Percentiles rank a stretch among this genome's conserved stretches.
Conservation (phyloP, 2,888 invertebrate genomes). For the Lampropteryx suffumata region DNA sequence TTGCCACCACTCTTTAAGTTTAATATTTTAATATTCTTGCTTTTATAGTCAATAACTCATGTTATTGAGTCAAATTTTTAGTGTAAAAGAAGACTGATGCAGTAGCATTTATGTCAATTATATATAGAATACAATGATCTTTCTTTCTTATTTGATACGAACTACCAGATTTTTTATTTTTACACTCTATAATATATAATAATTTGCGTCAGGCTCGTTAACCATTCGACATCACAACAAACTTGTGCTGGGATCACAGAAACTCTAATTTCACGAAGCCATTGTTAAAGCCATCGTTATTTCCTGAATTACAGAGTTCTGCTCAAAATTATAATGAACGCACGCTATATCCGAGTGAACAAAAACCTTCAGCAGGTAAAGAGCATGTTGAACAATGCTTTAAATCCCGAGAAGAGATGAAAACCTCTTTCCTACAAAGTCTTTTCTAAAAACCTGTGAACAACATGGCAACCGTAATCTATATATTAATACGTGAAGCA, state of each 20-base stretch:
- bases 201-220: too few species aligned
- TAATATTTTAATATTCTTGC: too few species aligned
- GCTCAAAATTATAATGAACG: slow-evolving; percentile 22
- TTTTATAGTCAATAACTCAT: too few species aligned
- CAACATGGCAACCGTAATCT: background rate
- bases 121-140: too few species aligned
- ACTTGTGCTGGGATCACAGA: background rate
- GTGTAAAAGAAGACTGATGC: too few species aligned
- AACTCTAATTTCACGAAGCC: slow-evolving; percentile 4
- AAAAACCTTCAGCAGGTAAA: slow-evolving; percentile 25
- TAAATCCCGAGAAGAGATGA: slow-evolving; percentile 30
- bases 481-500: too few species aligned
- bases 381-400: slow-evolving; percentile 33
- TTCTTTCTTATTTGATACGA: too few species aligned
- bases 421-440: slow-evolving; percentile 26
- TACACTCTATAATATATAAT: too few species aligned
- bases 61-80: too few species aligned
- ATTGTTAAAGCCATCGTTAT: slow-evolving; percentile 15
- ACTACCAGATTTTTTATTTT: too few species aligned
- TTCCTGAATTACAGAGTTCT: slow-evolving; percentile 14
- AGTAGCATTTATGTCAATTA: too few species aligned
- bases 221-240: background rate
- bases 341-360: slow-evolving; percentile 21
- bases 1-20: too few species aligned
- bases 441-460: background rate